A percentile compares a stretch with the other conserved stretches of the same genome.
Evolutionary conservation across 2,888 invertebrate genomes (phyloP).

Genomic region (Trisateles emortualis): DNA sequence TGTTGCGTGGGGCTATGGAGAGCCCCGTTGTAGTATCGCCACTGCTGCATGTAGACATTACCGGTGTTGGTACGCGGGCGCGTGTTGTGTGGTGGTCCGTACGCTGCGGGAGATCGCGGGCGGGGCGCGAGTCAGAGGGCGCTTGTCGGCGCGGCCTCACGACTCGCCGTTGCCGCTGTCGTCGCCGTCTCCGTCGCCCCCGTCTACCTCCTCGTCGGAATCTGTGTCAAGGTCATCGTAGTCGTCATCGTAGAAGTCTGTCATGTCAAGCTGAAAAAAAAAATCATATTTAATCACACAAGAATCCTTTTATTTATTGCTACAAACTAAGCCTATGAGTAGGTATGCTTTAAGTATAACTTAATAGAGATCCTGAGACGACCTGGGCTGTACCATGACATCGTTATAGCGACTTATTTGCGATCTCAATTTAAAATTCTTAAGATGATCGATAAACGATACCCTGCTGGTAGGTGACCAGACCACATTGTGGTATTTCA

Average conservation of each 20-base stretch:
- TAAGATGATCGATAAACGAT: no score
- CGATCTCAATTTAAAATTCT: no score
- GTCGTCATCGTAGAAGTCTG: slow-evolving; percentile 98
- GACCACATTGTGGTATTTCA: no score
- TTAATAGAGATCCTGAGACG: no score
- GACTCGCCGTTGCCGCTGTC: slow-evolving; percentile 97
- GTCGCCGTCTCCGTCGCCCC: slow-evolving; percentile 92
- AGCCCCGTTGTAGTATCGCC: slow-evolving; percentile 2
- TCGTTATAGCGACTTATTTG: no score
- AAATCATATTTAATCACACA: not conserved
- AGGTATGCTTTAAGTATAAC: no score
- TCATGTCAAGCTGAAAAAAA: slow-evolving; percentile 91
- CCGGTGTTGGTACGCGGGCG: slow-evolving; percentile 15
- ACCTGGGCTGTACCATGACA: no score
- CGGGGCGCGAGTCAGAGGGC: slow-evolving; percentile 21
- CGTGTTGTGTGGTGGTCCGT: slow-evolving; percentile 48
- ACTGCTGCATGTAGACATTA: slow-evolving; percentile 20
- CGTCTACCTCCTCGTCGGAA: slow-evolving; percentile 88
- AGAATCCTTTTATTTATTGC: no score
- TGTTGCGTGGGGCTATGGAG: not conserved
- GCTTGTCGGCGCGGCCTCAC: slow-evolving; percentile 86
- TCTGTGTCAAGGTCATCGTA: slow-evolving; percentile 95
- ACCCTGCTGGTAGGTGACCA: no score
- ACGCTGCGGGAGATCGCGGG: slow-evolving; percentile 44
- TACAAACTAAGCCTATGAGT: no score